Evolutionary conservation across 2,797 vertebrate genomes (phyloP).

Genomic region (Manis crassicaudata): DNA sequence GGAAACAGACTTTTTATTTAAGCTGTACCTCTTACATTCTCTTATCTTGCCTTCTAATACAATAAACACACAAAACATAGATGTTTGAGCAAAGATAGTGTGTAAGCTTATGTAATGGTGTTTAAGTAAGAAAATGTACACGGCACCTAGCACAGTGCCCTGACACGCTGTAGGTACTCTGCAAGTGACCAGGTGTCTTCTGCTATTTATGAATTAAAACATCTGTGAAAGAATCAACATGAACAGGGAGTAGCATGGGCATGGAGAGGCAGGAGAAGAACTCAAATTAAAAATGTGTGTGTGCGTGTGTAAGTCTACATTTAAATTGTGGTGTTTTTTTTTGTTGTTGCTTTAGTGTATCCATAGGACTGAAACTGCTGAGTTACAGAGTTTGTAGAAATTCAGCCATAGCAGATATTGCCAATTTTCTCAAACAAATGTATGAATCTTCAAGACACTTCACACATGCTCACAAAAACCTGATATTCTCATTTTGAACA

Average conservation of each 20-base stretch:
- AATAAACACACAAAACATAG: background rate
- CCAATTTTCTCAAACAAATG: background rate
- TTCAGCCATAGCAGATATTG: background rate
- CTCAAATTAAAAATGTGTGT: background rate
- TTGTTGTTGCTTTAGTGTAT: background rate
- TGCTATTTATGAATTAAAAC: background rate
- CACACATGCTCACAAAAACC: background rate
- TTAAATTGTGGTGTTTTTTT: background rate
- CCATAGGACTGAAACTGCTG: background rate
- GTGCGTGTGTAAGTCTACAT: background rate
- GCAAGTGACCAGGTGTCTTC: background rate
- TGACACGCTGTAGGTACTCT: background rate
- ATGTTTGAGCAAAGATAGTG: background rate
- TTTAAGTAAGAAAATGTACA: conserved; percentile 3
- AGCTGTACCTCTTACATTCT: background rate
- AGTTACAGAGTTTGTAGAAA: background rate
- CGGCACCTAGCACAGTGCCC: background rate
- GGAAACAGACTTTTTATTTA: background rate
- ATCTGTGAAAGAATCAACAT: background rate
- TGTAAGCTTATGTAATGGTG: background rate
- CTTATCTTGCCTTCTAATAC: background rate
- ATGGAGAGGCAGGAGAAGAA: background rate
- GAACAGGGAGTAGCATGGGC: background rate
- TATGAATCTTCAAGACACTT: background rate
- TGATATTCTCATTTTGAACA: background rate